These are phyloP conservation scores for Rhegmatorhina hoffmannsi DNA, from an alignment of 2,113 vertebrate genomes.

Conservation along the genomic window DNA sequence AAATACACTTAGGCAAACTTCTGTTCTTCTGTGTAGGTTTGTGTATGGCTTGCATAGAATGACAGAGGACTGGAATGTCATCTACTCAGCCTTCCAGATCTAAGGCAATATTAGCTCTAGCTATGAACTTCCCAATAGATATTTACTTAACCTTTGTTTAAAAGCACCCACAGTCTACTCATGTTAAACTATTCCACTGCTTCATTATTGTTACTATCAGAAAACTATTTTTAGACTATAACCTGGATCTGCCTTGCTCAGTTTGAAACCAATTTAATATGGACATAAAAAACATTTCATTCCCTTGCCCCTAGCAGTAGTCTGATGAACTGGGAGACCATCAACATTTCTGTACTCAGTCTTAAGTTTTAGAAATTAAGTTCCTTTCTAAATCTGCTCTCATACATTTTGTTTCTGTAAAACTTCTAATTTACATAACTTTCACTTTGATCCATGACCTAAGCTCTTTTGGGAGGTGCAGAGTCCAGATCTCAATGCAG, in stretches of 20 bases:
- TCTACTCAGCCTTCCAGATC: neutral
- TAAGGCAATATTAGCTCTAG: neutral
- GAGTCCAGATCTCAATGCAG: neutral
- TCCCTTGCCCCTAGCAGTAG: neutral
- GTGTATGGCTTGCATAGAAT: neutral
- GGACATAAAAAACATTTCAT: neutral
- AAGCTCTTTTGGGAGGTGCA: neutral
- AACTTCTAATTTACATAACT: neutral
- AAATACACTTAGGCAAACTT: neutral
- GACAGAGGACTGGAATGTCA: neutral
- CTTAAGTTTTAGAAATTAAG: neutral
- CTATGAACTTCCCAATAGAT: neutral
- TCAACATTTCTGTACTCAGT: neutral
- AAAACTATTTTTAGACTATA: neutral
- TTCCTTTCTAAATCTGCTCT: accelerated
- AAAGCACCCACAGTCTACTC: neutral
- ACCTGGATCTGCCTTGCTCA: neutral
- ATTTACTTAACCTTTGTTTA: neutral
- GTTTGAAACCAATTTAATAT: neutral
- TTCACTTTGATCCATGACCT: neutral
- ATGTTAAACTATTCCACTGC: neutral
- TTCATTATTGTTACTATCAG: neutral
- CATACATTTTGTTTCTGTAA: neutral
- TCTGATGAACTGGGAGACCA: neutral
- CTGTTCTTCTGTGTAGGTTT: neutral